Evolutionary conservation across 2,113 vertebrate genomes (phyloP).

Genomic region (Pedetes capensis): DNA sequence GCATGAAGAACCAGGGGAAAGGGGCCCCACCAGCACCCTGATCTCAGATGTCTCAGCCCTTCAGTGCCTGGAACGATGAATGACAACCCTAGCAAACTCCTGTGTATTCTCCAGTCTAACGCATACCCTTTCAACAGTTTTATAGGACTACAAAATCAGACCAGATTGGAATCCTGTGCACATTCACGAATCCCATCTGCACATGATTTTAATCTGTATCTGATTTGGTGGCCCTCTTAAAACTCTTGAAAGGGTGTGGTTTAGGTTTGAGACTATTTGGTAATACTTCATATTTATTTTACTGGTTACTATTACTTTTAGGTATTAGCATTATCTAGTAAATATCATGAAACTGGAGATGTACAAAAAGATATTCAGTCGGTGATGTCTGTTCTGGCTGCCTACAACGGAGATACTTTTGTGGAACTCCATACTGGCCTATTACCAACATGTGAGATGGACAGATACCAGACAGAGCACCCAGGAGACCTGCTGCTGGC

Average conservation of each 20-base stretch:
- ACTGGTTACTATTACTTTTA: not conserved
- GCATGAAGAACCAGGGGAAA: not conserved
- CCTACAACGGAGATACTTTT: not conserved
- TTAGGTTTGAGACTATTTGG: too few relatives aligned
- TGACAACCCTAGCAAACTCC: not conserved
- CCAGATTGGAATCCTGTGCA: too few relatives aligned
- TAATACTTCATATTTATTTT: not conserved
- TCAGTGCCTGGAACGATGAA: not conserved
- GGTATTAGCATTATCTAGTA: not conserved
- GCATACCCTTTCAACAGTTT: too few relatives aligned
- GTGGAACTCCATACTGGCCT: too few relatives aligned
- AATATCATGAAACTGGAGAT: not conserved
- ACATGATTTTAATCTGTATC: too few relatives aligned
- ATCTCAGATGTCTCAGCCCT: not conserved
- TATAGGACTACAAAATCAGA: too few relatives aligned
- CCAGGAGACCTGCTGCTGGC: not conserved
- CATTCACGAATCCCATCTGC: too few relatives aligned
- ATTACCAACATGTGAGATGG: fast-evolving
- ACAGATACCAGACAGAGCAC: not conserved
- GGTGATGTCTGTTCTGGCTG: not conserved
- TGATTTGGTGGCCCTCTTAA: too few relatives aligned
- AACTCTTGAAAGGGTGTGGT: too few relatives aligned
- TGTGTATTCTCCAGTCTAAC: too few relatives aligned
- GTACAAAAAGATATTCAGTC: not conserved
- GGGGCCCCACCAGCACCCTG: fast-evolving